Evolutionary conservation across 1,140 invertebrate genomes (phyloP), one percentile per base, ranked within the genome.

Genomic region (Drosophila burlai): DNA sequence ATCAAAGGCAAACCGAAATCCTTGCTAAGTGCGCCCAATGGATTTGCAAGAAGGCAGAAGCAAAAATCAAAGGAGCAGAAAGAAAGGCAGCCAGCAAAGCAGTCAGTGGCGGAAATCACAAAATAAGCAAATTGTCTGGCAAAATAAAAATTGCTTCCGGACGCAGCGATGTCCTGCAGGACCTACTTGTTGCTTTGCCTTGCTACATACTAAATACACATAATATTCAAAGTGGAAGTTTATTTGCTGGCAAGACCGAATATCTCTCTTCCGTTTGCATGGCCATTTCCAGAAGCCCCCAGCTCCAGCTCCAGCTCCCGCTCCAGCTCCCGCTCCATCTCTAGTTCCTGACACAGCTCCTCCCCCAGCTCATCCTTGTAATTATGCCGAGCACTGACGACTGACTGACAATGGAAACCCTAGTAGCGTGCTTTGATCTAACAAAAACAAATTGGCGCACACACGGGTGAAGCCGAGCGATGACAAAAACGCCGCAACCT

Each of bases 121-220:
- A 92, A 92, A 87, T 92, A 92, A 92, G 83, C 87, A 92, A 92
- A 92, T 92, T 92, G 91, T 92, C 91, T 92, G 91, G 91, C 84
- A 75, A 92, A 92, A 92, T 92, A 92, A 92, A 92, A 92, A 92
- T 92, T 91, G 76, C 64, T 92, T 92, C 91, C 91, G 91, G 82
- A 73, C 54, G 76, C 63, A 52, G 9, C 13, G 24, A 50, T 45
- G 63, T 65, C 74, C 47, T 62, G 50, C 64, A 73, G 76, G 76
- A 54, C 43, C 29, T 65, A 90, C 81, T 89, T 87, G 84, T 83
- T 83, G 81, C 49, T 36, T 7, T 15, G 31, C 15, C 6, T 52
- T 5, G 43, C 24, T 5, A 16, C 26, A 49, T 10, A 11, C 13
- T 5, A n/a, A n/a, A n/a, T n/a, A n/a, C n/a, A n/a, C n/a, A n/a